Evolutionary conservation across 1,140 invertebrate genomes (phyloP).

Genomic region (Oncopodura yosiiana): DNA sequence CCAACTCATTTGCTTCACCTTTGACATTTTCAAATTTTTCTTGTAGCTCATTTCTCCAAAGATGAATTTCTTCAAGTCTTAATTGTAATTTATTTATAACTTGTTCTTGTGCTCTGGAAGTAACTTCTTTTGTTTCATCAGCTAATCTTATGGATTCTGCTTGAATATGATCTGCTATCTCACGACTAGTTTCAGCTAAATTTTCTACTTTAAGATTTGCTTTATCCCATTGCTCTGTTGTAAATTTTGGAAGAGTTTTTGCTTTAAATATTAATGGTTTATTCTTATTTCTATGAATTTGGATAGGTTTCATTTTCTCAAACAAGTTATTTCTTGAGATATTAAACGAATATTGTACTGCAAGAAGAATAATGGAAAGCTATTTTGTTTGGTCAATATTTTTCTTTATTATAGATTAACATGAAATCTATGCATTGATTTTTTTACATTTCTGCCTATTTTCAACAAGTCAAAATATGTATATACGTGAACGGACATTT

Average conservation of each 20-base stretch:
- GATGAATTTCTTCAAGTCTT: constrained; percentile 69
- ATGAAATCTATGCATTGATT: too few species aligned
- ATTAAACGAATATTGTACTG: too few species aligned
- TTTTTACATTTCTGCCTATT: too few species aligned
- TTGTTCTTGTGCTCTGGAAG: constrained; percentile 52
- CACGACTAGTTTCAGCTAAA: constrained; percentile 59
- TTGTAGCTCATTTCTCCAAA: constrained; percentile 65
- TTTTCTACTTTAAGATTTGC: constrained; percentile 54
- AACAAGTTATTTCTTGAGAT: too few species aligned
- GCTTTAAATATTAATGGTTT: too few species aligned
- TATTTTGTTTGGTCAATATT: too few species aligned
- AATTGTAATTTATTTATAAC: constrained; percentile 61
- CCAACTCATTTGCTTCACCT: constrained; percentile 50
- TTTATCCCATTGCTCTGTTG: constrained; percentile 59
- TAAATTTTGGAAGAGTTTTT: constrained; percentile 47
- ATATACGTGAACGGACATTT: too few species aligned
- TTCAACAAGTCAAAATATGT: too few species aligned
- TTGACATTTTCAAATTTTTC: constrained; percentile 60
- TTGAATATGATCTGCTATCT: constrained; percentile 55
- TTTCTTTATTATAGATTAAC: too few species aligned
- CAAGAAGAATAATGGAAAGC: too few species aligned
- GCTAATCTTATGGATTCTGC: constrained; percentile 52
- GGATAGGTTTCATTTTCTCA: too few species aligned
- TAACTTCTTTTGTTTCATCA: constrained; percentile 53
- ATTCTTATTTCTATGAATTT: too few species aligned